Evolutionary conservation across 2,888 invertebrate species (phyloP).

Genomic region (Caprella mutica): DNA sequence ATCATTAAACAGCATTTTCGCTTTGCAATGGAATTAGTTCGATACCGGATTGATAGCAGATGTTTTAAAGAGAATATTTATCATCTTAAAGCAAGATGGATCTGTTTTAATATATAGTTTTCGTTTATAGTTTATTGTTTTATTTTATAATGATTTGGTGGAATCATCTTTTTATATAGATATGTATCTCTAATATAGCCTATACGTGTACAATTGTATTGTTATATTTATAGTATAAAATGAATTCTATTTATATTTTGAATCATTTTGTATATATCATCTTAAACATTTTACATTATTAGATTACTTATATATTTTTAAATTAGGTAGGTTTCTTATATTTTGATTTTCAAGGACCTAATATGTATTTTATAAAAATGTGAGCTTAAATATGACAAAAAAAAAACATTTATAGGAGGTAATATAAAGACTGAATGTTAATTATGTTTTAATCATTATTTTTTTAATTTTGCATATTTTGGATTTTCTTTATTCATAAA

Average conservation of each 20-base stretch:
- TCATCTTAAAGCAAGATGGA: too few relatives aligned
- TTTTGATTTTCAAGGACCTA: conserved; percentile 1
- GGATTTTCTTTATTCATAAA: conserved; percentile 10
- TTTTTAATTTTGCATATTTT: conserved; percentile 14
- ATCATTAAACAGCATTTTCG: too few relatives aligned
- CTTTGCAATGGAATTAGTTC: too few relatives aligned
- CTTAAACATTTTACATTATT: too few relatives aligned
- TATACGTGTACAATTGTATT: conserved; percentile 10
- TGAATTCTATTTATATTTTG: too few relatives aligned
- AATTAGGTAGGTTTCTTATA: too few relatives aligned
- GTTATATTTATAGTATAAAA: conserved; percentile 9
- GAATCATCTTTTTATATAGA: conserved; percentile 8
- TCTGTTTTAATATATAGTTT: too few relatives aligned
- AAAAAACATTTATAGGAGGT: conserved; percentile 11
- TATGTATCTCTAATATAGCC: neutral
- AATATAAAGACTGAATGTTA: conserved; percentile 12
- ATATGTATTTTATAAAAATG: neutral
- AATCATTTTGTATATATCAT: too few relatives aligned
- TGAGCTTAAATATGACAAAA: conserved; percentile 12
- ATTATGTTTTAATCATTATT: conserved; percentile 14
- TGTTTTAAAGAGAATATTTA: too few relatives aligned
- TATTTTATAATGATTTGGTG: neutral
- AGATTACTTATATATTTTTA: too few relatives aligned
- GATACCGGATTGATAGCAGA: too few relatives aligned
- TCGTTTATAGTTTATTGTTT: neutral